Percentiles rank a stretch among this genome's conserved stretches.
Evolutionary conservation across 2,888 invertebrate genomes (phyloP).

Genomic region (Antitype chi): DNA sequence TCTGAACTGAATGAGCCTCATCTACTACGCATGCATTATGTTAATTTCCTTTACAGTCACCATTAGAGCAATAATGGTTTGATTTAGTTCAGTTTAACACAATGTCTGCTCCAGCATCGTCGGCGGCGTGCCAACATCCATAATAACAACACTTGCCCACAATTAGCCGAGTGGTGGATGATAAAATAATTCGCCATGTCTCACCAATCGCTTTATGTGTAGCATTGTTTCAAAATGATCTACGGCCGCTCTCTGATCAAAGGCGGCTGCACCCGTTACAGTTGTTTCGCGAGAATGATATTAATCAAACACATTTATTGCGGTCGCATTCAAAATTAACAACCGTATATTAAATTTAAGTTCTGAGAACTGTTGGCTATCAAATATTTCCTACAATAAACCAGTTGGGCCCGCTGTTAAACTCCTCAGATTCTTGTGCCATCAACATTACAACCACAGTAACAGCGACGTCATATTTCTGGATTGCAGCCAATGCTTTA

Average conservation of each 20-base stretch:
- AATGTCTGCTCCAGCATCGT: slow-evolving; percentile 46
- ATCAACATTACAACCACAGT: slow-evolving; percentile 75
- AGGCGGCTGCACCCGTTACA: slow-evolving; percentile 80
- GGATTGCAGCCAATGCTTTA: slow-evolving; percentile 85
- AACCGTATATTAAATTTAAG: slow-evolving; percentile 84
- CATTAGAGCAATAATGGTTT: slow-evolving; percentile 54
- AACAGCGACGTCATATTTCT: slow-evolving; percentile 79
- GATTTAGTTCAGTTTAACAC: slow-evolving; percentile 62
- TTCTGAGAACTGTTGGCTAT: slow-evolving; percentile 86
- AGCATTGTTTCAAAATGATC: slow-evolving; percentile 81
- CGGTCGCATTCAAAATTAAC: slow-evolving; percentile 86
- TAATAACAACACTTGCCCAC: slow-evolving; percentile 60
- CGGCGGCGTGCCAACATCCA: slow-evolving; percentile 66
- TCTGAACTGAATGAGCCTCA: slow-evolving; percentile 16
- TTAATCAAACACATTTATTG: slow-evolving; percentile 89
- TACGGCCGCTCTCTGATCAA: slow-evolving; percentile 84
- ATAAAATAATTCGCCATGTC: slow-evolving; percentile 77
- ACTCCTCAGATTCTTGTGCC: slow-evolving; percentile 80
- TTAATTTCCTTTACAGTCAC: slow-evolving; percentile 56
- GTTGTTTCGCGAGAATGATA: slow-evolving; percentile 87
- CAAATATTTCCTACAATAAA: slow-evolving; percentile 89
- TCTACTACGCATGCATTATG: slow-evolving; percentile 37
- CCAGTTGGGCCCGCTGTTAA: slow-evolving; percentile 79
- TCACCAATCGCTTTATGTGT: slow-evolving; percentile 73
- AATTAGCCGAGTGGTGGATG: slow-evolving; percentile 67